Percentiles rank a stretch among this genome's conserved stretches.
Evolutionary conservation across 1,140 invertebrate genomes (phyloP).

Genomic region (Colletes gigas): DNA sequence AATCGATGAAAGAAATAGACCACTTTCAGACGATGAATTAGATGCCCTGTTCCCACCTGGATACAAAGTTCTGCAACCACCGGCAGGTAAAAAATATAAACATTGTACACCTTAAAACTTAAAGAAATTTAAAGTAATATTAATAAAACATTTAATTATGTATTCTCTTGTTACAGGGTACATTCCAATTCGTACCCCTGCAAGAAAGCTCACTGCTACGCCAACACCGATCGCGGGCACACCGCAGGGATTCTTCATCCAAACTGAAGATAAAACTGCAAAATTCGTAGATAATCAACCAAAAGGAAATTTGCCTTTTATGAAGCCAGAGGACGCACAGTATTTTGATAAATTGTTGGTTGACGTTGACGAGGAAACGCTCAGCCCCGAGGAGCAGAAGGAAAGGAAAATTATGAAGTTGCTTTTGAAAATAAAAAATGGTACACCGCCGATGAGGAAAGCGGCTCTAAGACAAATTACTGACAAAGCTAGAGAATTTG

Average conservation of each 20-base stretch:
- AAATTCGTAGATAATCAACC: constrained; percentile 98
- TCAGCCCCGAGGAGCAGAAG: constrained; percentile 98
- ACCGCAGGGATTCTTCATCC: constrained; percentile 97
- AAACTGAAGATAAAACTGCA: constrained; percentile 91
- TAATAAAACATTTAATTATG: background rate
- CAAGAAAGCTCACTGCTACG: constrained; percentile 97
- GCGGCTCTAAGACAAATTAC: constrained; percentile 98
- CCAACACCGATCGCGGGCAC: constrained; percentile 97
- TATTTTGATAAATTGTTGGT: constrained; percentile 99
- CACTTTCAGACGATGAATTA: constrained; percentile 97
- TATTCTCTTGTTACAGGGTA: constrained; percentile 83
- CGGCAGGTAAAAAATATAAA: constrained; percentile 84
- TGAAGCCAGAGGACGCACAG: constrained; percentile 99
- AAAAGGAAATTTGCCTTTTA: constrained; percentile 97
- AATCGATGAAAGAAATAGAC: constrained; percentile 98
- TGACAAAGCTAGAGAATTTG: constrained; percentile 98
- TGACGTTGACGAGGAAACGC: constrained; percentile 97
- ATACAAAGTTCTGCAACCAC: constrained; percentile 98
- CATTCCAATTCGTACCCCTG: constrained; percentile 98
- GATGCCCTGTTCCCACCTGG: constrained; percentile 98
- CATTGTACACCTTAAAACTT: background rate
- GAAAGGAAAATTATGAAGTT: constrained; percentile 99
- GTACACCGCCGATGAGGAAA: constrained; percentile 99
- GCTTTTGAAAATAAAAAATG: constrained; percentile 99
- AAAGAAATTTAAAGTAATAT: background rate